Base-by-base conservation (phyloP, 2,113 vertebrate species). In the Paradisaea rubra region DNA sequence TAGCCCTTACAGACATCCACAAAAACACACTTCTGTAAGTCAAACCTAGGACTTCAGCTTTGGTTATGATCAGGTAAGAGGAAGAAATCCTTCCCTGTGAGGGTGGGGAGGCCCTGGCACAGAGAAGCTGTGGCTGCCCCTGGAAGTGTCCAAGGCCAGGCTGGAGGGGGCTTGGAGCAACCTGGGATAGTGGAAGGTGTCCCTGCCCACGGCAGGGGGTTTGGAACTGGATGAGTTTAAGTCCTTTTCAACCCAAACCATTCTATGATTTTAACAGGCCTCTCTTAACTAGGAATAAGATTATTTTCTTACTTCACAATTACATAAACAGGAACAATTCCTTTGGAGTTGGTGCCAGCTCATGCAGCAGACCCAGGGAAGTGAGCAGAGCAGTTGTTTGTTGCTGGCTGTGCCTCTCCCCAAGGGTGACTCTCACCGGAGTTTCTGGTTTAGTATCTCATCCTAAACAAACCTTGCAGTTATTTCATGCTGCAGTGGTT, bases 141-240 rank as follows among this genome's bases (percentile, higher is more conserved):
- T 79, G 59, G 31, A 0, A 52, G 18, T 66, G 44, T 0, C n/a
- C 60, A 39, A 59, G 23, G 33, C 22, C 44, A 39, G 52, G 28
- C 0, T 59, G 52, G 59, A 37, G 0, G 0, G 21, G 31, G 27
- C 15, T 73, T 22, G 50, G 57, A 71, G 35, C 16, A 12, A 0
- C 21, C 41, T 56, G 77, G 59, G 33, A 23, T 0, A 16, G 10
- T 44, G 37, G 15, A 0, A 66, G 9, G 8, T 24, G 13, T 52
- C 33, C 37, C 18, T 73, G 21, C 15, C 11, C 7, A 6, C 20
- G 15, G 18, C 10, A 53, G 18, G 8, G 8, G 13, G 4, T 19
- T 10, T 60, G 33, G 22, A 2, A 20, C 3, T 19, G 24, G 18
- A 1, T 37, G 22, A 20, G 7, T 65, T 47, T 16, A 33, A 23